Percentiles rank a stretch among this genome's conserved stretches.
Conservation (phyloP, 2,888 invertebrate species). For the Acleris literana region DNA sequence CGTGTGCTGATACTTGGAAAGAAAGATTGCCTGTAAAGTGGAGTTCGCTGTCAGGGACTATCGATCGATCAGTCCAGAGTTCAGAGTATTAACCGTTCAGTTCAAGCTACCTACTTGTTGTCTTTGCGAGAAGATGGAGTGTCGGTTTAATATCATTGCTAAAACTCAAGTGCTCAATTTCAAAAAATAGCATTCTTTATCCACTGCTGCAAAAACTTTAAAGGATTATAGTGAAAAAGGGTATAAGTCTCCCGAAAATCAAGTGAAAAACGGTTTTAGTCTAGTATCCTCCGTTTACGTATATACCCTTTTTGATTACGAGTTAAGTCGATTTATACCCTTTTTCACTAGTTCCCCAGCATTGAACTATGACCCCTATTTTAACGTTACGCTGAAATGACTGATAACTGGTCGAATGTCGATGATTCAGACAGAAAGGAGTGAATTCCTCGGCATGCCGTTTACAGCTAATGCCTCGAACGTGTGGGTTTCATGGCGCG, state of each 20-base stretch:
- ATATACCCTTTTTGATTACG: no score
- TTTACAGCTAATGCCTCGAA: constrained; percentile 39
- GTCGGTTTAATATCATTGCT: no score
- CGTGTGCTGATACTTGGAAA: constrained; percentile 41
- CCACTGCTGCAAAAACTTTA: no score
- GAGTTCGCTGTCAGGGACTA: not conserved
- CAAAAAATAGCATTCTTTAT: no score
- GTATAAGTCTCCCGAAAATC: no score
- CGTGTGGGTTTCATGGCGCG: constrained; percentile 38
- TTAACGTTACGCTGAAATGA: not conserved
- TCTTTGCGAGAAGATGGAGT: not conserved
- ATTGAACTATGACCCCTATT: not conserved
- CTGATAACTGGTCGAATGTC: not conserved
- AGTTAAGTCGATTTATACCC: no score
- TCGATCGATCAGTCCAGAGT: not conserved
- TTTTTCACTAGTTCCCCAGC: no score
- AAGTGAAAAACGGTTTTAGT: no score
- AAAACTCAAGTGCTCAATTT: no score
- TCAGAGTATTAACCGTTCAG: not conserved
- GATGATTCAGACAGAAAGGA: constrained; percentile 55
- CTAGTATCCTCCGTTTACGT: no score
- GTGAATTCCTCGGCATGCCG: constrained; percentile 58
- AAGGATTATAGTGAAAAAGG: no score
- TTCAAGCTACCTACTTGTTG: not conserved
- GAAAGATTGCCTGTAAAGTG: constrained; percentile 49